Conservation (phyloP, 2,113 vertebrate species). For the Catharus fuscescens region DNA sequence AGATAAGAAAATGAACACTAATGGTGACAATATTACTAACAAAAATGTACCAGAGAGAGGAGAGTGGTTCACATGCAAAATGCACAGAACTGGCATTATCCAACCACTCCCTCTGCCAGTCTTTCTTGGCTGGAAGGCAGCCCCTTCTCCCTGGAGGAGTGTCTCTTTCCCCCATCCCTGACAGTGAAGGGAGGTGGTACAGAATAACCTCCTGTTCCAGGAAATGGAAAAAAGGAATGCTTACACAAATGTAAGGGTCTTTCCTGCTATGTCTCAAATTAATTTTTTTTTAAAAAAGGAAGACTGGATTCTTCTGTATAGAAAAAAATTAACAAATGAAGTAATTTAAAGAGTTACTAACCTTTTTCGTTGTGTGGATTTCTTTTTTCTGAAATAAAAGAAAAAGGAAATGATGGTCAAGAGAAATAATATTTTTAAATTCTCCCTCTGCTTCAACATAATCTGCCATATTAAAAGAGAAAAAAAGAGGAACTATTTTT, state of each 20-base stretch:
- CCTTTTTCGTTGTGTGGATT: slow-evolving; percentile 75
- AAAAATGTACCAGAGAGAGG: neutral
- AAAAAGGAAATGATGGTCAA: slow-evolving; percentile 49
- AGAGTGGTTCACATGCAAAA: neutral
- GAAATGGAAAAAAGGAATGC: neutral
- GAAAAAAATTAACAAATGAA: neutral
- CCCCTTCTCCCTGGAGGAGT: neutral
- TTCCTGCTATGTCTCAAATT: neutral
- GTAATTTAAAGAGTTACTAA: slow-evolving; percentile 53
- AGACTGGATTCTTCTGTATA: neutral
- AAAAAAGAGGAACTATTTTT: neutral
- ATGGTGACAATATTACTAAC: neutral
- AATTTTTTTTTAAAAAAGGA: neutral
- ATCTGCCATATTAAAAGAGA: neutral
- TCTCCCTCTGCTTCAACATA: neutral
- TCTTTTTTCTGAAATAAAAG: slow-evolving; percentile 73
- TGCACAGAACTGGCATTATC: neutral
- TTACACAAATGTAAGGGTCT: neutral
- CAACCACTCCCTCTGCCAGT: too few relatives aligned
- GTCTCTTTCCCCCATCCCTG: too few relatives aligned
- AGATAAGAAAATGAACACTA: neutral
- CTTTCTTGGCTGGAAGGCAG: neutral
- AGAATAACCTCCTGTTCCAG: neutral
- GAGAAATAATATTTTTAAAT: neutral
- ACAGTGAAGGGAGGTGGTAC: neutral